These are phyloP conservation scores for Ondatra zibethicus DNA, from an alignment of 2,113 vertebrate genomes.

Conservation along the genomic window DNA sequence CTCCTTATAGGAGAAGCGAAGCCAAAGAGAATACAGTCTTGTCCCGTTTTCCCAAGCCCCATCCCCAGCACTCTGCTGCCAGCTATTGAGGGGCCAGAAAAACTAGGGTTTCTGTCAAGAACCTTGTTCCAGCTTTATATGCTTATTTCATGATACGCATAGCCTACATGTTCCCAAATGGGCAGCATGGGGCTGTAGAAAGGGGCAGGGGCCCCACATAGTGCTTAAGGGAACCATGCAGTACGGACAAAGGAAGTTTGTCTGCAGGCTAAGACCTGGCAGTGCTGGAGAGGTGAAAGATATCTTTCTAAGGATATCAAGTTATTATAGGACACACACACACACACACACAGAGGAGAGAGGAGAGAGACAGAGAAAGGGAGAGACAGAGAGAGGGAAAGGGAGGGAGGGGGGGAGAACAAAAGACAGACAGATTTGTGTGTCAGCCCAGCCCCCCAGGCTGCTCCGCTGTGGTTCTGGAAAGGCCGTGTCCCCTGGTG, in stretches of 20 bases:
- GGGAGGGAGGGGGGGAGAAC: background rate
- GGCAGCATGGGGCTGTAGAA: background rate
- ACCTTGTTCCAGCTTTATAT: accelerated
- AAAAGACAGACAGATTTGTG: background rate
- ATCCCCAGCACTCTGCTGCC: background rate
- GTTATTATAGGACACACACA: background rate
- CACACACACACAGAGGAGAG: background rate
- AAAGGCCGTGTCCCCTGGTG: accelerated
- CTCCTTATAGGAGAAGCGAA: background rate
- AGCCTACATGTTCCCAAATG: background rate
- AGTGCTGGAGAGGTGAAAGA: background rate
- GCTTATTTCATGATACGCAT: background rate
- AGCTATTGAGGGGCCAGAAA: no score
- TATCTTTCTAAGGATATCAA: background rate
- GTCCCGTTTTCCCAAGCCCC: background rate
- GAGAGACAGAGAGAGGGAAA: background rate
- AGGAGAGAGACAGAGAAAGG: background rate
- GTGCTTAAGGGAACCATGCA: background rate
- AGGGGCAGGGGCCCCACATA: background rate
- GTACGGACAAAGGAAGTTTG: background rate
- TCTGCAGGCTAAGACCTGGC: background rate
- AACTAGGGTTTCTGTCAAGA: background rate
- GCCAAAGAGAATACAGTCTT: background rate
- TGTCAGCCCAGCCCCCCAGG: background rate
- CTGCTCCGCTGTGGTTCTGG: accelerated